A percentile compares a stretch with the other conserved stretches of the same genome.
These are phyloP conservation scores for Caenorhabditis imperialis DNA, from an alignment of 2,888 invertebrate genomes.

Conservation along the genomic window DNA sequence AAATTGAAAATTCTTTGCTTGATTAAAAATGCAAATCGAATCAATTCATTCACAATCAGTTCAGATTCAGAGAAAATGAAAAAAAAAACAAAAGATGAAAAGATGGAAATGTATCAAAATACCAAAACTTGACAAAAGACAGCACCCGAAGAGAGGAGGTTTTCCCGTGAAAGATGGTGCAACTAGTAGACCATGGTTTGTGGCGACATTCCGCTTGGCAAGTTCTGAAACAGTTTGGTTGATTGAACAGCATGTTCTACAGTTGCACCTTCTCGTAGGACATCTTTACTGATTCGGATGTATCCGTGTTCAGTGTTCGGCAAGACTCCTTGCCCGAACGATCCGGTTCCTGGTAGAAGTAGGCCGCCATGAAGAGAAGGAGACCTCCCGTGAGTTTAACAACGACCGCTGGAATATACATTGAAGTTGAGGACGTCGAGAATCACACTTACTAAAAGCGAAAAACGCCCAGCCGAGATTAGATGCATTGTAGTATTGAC, in stretches of 20 bases:
- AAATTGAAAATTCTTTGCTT: too few species aligned
- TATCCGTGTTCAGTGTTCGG: constrained; percentile 28
- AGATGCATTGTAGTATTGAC: constrained; percentile 60
- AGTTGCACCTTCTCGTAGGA: constrained; percentile 48
- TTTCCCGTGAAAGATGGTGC: constrained; percentile 9
- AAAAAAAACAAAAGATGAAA: too few species aligned
- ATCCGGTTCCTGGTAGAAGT: constrained; percentile 41
- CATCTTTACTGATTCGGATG: constrained; percentile 48
- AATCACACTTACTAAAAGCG: constrained; percentile 62
- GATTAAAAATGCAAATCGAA: too few species aligned
- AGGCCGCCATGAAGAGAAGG: constrained; percentile 41
- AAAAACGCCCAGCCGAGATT: constrained; percentile 58
- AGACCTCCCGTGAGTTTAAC: constrained; percentile 48
- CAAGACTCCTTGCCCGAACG: constrained; percentile 22
- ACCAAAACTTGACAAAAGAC: constrained; percentile 10
- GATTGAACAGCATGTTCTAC: not conserved
- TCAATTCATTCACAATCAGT: too few species aligned
- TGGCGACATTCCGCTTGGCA: constrained; percentile 41
- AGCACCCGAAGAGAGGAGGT: constrained; percentile 35
- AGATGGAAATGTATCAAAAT: too few species aligned
- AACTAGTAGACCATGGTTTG: constrained; percentile 42
- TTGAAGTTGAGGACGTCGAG: too few species aligned
- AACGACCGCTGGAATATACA: constrained; percentile 45
- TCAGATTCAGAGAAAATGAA: too few species aligned
- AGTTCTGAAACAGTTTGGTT: constrained; percentile 27